These are phyloP conservation scores for Brachyistius frenatus DNA, from an alignment of 2,113 vertebrate genomes.

Conservation along the genomic window DNA sequence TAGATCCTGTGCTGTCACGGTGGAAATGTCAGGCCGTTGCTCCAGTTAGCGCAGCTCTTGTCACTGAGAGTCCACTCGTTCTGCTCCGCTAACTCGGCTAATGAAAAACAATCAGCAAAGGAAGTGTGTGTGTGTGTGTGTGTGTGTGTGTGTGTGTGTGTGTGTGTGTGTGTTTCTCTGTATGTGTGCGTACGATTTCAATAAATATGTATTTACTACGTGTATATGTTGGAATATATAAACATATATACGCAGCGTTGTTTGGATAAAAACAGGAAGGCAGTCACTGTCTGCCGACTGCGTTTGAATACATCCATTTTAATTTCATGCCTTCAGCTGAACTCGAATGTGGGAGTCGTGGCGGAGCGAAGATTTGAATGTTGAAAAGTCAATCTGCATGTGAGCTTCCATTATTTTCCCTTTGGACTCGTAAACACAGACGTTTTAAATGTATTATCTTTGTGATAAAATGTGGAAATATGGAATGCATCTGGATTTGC, in stretches of 20 bases:
- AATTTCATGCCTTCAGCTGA: neutral
- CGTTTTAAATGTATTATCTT: neutral
- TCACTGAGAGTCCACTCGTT: constrained; percentile 52
- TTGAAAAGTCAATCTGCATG: neutral
- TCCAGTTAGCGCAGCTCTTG: constrained; percentile 46
- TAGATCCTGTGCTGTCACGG: constrained; percentile 59
- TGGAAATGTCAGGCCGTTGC: constrained; percentile 71
- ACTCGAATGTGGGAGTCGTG: neutral
- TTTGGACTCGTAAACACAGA: too few relatives aligned
- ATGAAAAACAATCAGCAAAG: constrained; percentile 59
- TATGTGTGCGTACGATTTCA: constrained; percentile 3
- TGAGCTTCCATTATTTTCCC: too few relatives aligned
- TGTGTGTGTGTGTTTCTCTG: constrained; percentile 24
- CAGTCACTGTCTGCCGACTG: constrained; percentile 2
- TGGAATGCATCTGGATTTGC: too few relatives aligned
- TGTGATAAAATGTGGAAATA: too few relatives aligned
- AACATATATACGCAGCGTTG: neutral
- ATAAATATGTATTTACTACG: neutral
- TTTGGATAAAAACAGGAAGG: neutral
- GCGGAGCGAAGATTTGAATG: neutral
- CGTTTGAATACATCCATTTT: neutral
- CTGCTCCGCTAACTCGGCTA: constrained; percentile 67
- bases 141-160: constrained; percentile 13
- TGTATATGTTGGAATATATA: constrained; percentile 31
- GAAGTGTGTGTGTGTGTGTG: constrained; percentile 5